A percentile compares a stretch with the other conserved stretches of the same genome.
These are phyloP conservation scores for Drosophila bunnanda DNA, from an alignment of 2,888 invertebrate genomes.

Conservation along the genomic window DNA sequence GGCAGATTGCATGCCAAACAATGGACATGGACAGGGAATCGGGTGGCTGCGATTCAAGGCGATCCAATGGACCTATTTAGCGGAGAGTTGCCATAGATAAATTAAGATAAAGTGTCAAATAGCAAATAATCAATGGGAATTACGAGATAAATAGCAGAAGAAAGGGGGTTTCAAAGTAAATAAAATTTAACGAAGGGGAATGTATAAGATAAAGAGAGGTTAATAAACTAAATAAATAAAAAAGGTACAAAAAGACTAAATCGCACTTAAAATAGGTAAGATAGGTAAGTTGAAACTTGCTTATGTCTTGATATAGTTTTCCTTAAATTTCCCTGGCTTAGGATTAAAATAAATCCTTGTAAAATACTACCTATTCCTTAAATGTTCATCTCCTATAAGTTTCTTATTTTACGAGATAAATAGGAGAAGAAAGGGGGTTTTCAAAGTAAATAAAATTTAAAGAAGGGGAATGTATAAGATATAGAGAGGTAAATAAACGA, in stretches of 20 bases:
- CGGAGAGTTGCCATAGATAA: slow-evolving; percentile 22
- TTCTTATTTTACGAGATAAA: background rate
- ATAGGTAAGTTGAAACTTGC: too few relatives aligned
- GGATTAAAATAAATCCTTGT: too few relatives aligned
- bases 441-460: background rate
- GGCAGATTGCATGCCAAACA: slow-evolving; percentile 52
- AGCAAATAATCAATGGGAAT: slow-evolving; percentile 19
- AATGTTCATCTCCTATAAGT: too few relatives aligned
- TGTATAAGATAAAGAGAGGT: background rate
- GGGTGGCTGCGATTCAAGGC: slow-evolving; percentile 15
- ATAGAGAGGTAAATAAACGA: rapidly evolving
- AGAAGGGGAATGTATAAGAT: background rate
- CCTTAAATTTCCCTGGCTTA: background rate
- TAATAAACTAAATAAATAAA: background rate
- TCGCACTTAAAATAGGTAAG: background rate
- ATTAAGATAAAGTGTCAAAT: slow-evolving; percentile 36
- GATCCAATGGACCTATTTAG: slow-evolving; percentile 30
- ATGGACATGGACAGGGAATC: slow-evolving; percentile 47
- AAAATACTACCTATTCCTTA: too few relatives aligned
- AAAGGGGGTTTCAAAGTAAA: too few relatives aligned
- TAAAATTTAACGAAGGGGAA: background rate
- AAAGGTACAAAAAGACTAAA: too few relatives aligned
- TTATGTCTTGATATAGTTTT: too few relatives aligned
- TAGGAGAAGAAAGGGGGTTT: too few relatives aligned
- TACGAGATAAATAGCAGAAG: background rate